Evolutionary conservation across 2,797 vertebrate genomes (phyloP), one percentile per base, ranked within the genome.

Genomic region (Anas acuta): DNA sequence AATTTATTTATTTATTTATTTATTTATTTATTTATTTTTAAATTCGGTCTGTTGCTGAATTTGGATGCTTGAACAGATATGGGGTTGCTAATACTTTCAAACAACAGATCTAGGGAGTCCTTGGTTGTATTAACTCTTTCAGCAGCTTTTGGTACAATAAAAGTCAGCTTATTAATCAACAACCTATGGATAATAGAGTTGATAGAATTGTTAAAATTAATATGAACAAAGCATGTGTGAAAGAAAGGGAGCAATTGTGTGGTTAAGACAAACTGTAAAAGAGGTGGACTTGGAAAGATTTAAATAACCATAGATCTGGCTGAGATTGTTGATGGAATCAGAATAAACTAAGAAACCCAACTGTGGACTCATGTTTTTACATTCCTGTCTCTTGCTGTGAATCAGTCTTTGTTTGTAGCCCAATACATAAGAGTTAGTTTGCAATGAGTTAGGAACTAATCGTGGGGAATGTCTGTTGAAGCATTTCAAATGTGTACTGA

Each of bases 1-100:
- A 73, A 7, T 74, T 84, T 84, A 87, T 71, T 47, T 72, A 21
- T 80, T 72, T 84, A 82, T 90, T 71, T 51, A 37, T 72, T 25
- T 80, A 0, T 74, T 82, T 84, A 37, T 37, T 90, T 37, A 37
- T 37, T 37, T 37, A 37, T 37, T 71, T 47, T 72, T 26, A 75
- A 0, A 39, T 75, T 81, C 0, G 0, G 5, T 77, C 47, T 78
- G 6, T 60, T 92, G 64, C 39, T 3, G 8, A 30, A 56, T 8
- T 80, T 15, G 11, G 28, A 7, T 66, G 14, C 73, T 84, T 61
- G 41, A 75, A 20, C 19, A 78, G 30, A 62, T 78, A 14, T 13
- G 75, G 7, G 17, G 75, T 81, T 71, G n/a, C 12, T 11, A 57
- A 49, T 77, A 26, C 28, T 73, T 93, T 87, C 53, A 60, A 67